phyloP scores from a whole-genome alignment of 1,140 invertebrate species.

The Aphelinus certus region DNA sequence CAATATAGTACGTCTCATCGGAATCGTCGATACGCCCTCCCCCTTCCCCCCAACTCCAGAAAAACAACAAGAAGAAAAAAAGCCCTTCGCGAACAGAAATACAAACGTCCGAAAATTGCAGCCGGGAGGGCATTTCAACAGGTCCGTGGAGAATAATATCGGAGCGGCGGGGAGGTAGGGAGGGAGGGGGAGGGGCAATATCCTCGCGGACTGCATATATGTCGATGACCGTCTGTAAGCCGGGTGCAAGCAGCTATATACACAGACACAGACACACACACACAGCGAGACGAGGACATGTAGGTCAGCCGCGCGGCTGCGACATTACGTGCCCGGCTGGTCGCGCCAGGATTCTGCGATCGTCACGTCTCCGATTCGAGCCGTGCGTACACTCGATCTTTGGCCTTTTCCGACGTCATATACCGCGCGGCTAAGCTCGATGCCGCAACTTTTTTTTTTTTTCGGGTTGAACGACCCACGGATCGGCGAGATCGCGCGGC shows the following conservation, averaged over 20 bases:
- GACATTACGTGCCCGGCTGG: slow-evolving; percentile 56
- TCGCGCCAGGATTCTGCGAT: slow-evolving; percentile 41
- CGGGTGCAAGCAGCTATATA: neutral
- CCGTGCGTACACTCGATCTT: neutral
- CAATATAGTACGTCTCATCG: too few species aligned
- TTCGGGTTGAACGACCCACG: neutral
- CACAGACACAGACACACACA: too few species aligned
- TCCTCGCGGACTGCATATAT: neutral
- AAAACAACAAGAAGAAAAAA: too few species aligned
- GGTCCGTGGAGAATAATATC: slow-evolving; percentile 33
- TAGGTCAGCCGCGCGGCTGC: slow-evolving; percentile 58
- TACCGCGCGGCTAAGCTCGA: neutral
- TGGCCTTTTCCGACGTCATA: neutral
- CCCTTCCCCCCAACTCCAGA: too few species aligned
- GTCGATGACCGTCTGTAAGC: neutral
- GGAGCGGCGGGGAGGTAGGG: slow-evolving; percentile 38
- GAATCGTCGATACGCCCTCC: too few species aligned
- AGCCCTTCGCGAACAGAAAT: neutral
- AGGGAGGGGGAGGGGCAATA: neutral
- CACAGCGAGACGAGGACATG: slow-evolving; percentile 41
- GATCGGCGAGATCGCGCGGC: too few species aligned
- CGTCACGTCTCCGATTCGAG: slow-evolving; percentile 12
- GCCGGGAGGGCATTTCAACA: slow-evolving; percentile 38
- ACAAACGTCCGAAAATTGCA: slow-evolving; percentile 26
- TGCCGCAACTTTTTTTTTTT: neutral